phyloP scores from a whole-genome alignment of 2,888 invertebrate species.

The Ophioninae sp. region DNA sequence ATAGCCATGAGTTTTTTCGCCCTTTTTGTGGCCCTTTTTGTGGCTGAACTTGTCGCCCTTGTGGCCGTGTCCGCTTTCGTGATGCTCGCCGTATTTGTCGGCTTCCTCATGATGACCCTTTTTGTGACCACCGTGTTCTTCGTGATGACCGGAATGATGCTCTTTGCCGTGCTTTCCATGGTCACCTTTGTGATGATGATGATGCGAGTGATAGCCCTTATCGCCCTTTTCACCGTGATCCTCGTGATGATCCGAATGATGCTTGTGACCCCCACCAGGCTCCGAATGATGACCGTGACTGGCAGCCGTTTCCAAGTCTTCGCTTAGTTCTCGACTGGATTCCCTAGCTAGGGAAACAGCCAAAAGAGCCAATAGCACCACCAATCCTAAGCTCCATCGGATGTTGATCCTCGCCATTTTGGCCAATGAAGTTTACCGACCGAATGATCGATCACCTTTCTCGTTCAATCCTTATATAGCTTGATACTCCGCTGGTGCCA shows the following conservation, averaged over 20 bases:
- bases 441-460: slow-evolving; percentile 73
- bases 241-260: slow-evolving; percentile 87
- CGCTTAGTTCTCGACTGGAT: slow-evolving; percentile 53
- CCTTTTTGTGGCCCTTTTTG: slow-evolving; percentile 93
- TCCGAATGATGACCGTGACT: slow-evolving; percentile 72
- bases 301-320: slow-evolving; percentile 78
- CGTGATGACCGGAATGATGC: slow-evolving; percentile 91
- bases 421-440: slow-evolving; percentile 64
- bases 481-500: slow-evolving; percentile 61
- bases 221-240: slow-evolving; percentile 83
- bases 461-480: slow-evolving; percentile 76
- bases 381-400: slow-evolving; percentile 69
- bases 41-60: slow-evolving; percentile 91
- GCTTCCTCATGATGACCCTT: slow-evolving; percentile 86
- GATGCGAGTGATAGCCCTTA: slow-evolving; percentile 89
- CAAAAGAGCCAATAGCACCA: slow-evolving; percentile 69
- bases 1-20: slow-evolving; percentile 90
- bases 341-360: slow-evolving; percentile 70
- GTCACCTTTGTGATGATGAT: slow-evolving; percentile 87
- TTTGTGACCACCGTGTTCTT: slow-evolving; percentile 86
- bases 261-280: slow-evolving; percentile 86
- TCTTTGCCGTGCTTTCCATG: slow-evolving; percentile 89
- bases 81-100: slow-evolving; percentile 84
- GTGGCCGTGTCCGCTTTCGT: slow-evolving; percentile 90
- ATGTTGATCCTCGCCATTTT: slow-evolving; percentile 68